Conservation (phyloP, 1,140 invertebrate species). For the Physella acuta region DNA sequence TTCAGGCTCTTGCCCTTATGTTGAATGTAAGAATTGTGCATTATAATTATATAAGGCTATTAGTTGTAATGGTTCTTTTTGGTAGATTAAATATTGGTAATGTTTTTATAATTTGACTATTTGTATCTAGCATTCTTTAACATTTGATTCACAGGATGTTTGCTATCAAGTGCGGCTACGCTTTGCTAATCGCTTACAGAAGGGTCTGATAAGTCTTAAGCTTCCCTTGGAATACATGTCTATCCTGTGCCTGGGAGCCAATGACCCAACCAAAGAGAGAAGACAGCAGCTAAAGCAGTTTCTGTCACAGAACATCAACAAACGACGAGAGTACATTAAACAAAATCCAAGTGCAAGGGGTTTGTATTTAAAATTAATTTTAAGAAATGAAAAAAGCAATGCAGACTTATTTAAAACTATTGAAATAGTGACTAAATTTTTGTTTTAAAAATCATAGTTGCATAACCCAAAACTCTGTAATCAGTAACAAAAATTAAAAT, state of each 20-base stretch:
- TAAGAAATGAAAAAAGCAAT: too few species aligned
- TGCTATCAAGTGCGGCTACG: constrained; percentile 86
- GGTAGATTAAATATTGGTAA: not conserved
- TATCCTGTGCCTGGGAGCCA: constrained; percentile 83
- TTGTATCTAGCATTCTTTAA: not conserved
- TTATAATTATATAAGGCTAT: too few species aligned
- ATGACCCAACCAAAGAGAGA: constrained; percentile 79
- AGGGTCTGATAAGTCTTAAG: constrained; percentile 70
- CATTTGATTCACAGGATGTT: constrained; percentile 69
- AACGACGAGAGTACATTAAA: constrained; percentile 88
- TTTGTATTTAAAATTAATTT: too few species aligned
- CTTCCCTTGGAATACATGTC: constrained; percentile 96
- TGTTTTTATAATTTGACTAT: not conserved
- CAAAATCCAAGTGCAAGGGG: constrained; percentile 39
- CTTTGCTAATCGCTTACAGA: constrained; percentile 89
- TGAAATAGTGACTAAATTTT: too few species aligned
- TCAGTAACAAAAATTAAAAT: too few species aligned
- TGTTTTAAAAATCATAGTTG: too few species aligned
- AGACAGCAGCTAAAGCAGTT: constrained; percentile 72
- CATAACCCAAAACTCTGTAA: too few species aligned
- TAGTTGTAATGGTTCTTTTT: constrained; percentile 31
- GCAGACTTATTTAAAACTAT: too few species aligned
- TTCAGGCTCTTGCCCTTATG: constrained; percentile 86
- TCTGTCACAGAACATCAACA: constrained; percentile 83
- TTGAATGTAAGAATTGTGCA: constrained; percentile 85